phyloP scores from a whole-genome alignment of 2,888 invertebrate genomes.

The Darwinula stevensoni region DNA sequence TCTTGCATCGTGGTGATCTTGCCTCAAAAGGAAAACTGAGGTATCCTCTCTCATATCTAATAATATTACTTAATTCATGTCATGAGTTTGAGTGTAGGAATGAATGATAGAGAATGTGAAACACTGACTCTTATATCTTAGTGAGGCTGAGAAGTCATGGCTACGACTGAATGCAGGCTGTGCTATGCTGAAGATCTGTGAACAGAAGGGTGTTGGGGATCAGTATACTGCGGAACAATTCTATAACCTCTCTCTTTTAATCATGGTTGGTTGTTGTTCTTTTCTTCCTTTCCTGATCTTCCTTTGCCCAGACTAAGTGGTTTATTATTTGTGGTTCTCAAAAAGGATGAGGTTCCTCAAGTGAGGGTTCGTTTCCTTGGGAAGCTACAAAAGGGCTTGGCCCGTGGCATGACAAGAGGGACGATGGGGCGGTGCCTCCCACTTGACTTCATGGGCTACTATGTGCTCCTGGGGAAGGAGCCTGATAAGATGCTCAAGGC shows the following conservation, averaged over 20 bases:
- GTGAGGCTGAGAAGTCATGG: conserved; percentile 73
- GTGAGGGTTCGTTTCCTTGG: conserved; percentile 63
- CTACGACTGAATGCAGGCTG: conserved; percentile 68
- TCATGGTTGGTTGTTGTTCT: conserved; percentile 37
- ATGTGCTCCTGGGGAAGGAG: conserved; percentile 66
- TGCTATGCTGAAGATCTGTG: conserved; percentile 86
- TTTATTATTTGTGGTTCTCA: too few species aligned
- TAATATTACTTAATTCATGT: neutral
- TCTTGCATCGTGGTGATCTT: conserved; percentile 67
- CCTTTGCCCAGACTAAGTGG: too few species aligned
- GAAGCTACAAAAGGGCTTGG: conserved; percentile 69
- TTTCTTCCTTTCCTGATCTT: too few species aligned
- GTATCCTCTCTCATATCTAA: conserved; percentile 11
- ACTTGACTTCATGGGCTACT: conserved; percentile 85
- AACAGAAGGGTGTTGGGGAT: conserved; percentile 83
- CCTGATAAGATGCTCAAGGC: conserved; percentile 41
- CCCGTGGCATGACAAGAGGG: conserved; percentile 49
- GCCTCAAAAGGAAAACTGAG: conserved; percentile 23
- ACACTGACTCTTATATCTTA: conserved; percentile 16
- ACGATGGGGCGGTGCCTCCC: conserved; percentile 75
- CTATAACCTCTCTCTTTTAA: conserved; percentile 65
- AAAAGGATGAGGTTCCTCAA: conserved; percentile 28
- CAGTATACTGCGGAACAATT: conserved; percentile 82
- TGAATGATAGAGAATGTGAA: too few species aligned
- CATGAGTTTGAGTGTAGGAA: too few species aligned